Conservation (phyloP, 1,140 invertebrate genomes). For the Lerema accius region DNA sequence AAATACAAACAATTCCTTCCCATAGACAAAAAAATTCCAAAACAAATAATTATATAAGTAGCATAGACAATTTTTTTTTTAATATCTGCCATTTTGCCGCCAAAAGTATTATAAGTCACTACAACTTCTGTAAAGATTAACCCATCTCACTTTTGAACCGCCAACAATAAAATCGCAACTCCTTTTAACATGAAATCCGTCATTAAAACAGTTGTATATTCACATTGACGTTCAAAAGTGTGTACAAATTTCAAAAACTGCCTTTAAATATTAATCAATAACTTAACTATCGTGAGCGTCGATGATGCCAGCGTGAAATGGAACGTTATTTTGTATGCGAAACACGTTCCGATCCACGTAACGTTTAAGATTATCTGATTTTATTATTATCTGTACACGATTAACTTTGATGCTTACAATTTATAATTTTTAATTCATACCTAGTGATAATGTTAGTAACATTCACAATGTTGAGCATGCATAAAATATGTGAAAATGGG, state of each 20-base stretch:
- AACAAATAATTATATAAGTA: too few species aligned
- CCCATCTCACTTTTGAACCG: slow-evolving; percentile 2
- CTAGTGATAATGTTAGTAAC: not conserved
- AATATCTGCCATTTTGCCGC: slow-evolving; percentile 6
- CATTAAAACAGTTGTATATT: not conserved
- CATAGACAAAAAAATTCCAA: too few species aligned
- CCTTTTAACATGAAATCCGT: too few species aligned
- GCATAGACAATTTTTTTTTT: too few species aligned
- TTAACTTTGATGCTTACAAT: not conserved
- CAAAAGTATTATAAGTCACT: slow-evolving; percentile 8
- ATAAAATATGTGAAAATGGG: not conserved
- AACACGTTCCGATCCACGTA: slow-evolving; percentile 10
- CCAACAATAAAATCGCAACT: not conserved
- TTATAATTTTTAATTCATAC: not conserved
- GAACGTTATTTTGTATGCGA: not conserved
- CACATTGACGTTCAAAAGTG: slow-evolving; percentile 11
- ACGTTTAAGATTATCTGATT: not conserved
- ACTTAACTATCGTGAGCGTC: slow-evolving; percentile 8
- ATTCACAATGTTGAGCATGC: slow-evolving; percentile 10
- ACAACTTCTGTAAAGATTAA: slow-evolving; percentile 16
- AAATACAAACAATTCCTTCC: too few species aligned
- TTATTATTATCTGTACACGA: not conserved
- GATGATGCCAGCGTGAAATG: slow-evolving; percentile 7
- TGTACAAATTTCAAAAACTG: slow-evolving; percentile 16
- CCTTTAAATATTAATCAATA: slow-evolving; percentile 14